Evolutionary conservation across 1,140 invertebrate species (phyloP).

Genomic region (Saccostrea glomerata): DNA sequence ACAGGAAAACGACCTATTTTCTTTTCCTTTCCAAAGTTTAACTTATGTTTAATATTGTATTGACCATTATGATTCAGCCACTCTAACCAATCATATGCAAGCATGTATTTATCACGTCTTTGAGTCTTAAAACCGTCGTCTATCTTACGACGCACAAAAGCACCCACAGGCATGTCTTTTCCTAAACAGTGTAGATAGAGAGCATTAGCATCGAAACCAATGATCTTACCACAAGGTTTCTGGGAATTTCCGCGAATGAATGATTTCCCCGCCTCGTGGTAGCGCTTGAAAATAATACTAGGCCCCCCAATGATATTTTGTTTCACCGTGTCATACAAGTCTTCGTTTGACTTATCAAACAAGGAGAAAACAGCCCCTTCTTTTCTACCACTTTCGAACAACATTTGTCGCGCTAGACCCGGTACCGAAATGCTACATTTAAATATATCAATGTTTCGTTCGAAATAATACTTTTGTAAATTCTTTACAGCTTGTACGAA

Average conservation of each 20-base stretch:
- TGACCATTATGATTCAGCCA: conserved; percentile 5
- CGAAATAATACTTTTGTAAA: conserved; percentile 52
- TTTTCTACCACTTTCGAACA: conserved; percentile 54
- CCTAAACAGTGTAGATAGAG: conserved; percentile 45
- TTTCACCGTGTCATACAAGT: conserved; percentile 57
- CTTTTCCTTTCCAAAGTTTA: conserved; percentile 45
- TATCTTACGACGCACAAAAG: conserved; percentile 43
- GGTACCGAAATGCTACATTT: conserved; percentile 57
- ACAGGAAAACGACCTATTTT: conserved; percentile 39
- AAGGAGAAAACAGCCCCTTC: conserved; percentile 46
- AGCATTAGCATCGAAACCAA: conserved; percentile 51
- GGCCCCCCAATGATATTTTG: conserved; percentile 53
- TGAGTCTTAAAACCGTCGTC: conserved; percentile 44
- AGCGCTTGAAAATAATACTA: conserved; percentile 57
- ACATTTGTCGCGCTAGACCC: conserved; percentile 52
- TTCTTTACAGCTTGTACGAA: conserved; percentile 61
- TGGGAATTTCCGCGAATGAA: conserved; percentile 36
- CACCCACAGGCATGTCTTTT: conserved; percentile 57
- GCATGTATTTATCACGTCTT: conserved; percentile 41
- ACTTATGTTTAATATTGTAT: conserved; percentile 35
- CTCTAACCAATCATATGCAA: conserved; percentile 43
- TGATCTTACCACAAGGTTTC: conserved; percentile 42
- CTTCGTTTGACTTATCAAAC: conserved; percentile 51
- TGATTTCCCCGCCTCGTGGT: conserved; percentile 55
- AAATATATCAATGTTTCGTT: conserved; percentile 57